A percentile compares a stretch with the other conserved stretches of the same genome.
Conservation (phyloP, 2,888 invertebrate genomes). For the Uloborus plumipes region DNA sequence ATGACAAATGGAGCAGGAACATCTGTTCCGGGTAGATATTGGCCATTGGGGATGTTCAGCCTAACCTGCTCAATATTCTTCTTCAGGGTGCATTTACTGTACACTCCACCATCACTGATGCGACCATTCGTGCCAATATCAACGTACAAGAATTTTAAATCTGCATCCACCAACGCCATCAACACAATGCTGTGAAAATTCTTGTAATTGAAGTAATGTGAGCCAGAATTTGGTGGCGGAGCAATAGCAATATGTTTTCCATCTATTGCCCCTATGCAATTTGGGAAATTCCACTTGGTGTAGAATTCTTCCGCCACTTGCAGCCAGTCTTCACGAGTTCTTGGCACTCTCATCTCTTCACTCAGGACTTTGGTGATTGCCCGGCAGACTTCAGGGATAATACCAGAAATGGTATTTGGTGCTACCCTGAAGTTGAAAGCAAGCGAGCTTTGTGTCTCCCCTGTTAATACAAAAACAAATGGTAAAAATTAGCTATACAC, state of each 20-base stretch:
- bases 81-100: background rate
- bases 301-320: background rate
- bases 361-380: conserved; percentile 2
- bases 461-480: background rate
- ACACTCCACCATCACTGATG: conserved; percentile 1
- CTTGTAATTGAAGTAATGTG: conserved; percentile 1
- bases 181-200: background rate
- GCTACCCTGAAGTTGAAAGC: conserved; percentile 16
- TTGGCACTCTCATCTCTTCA: conserved; percentile 11
- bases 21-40: background rate
- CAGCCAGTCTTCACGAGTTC: conserved; percentile 8
- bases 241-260: conserved; percentile 1
- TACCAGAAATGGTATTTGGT: conserved; percentile 13
- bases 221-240: conserved; percentile 10
- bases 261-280: too few relatives aligned
- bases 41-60: background rate
- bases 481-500: too few relatives aligned
- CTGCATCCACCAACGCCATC: background rate
- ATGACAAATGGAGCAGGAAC: background rate
- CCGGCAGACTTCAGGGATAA: background rate
- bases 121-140: background rate
- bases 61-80: too few relatives aligned
- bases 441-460: conserved; percentile 16
- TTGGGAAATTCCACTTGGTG: background rate
- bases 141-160: background rate